phyloP scores from a whole-genome alignment of 2,888 invertebrate species.

The Sepioteuthis lessoniana region DNA sequence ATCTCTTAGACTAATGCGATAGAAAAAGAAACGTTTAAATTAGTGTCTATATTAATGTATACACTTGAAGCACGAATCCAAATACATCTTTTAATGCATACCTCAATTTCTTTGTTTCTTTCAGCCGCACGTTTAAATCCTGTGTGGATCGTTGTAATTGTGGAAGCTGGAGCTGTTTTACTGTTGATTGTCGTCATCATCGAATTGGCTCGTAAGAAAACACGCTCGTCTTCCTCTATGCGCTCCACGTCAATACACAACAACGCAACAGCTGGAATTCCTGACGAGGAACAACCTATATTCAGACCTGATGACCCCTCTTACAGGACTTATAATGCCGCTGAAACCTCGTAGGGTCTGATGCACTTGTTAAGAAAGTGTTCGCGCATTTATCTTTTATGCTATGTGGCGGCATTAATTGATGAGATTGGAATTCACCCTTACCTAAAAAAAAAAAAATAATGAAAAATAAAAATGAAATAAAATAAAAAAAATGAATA shows the following conservation, averaged over 20 bases:
- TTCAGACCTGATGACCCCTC: constrained; percentile 34
- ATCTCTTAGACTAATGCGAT: too few relatives aligned
- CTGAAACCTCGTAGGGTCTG: neutral
- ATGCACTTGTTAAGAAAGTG: neutral
- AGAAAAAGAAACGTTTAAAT: too few relatives aligned
- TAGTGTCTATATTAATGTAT: too few relatives aligned
- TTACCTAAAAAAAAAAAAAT: neutral
- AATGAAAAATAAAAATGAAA: too few relatives aligned
- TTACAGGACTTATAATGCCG: constrained; percentile 39
- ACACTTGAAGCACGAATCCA: too few relatives aligned
- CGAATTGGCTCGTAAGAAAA: neutral
- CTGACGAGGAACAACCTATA: constrained; percentile 42
- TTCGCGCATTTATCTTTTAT: neutral
- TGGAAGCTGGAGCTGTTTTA: constrained; percentile 25
- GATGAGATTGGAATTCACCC: neutral
- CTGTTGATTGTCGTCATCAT: constrained; percentile 35
- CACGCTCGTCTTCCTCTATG: too few relatives aligned
- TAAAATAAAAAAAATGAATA: too few relatives aligned
- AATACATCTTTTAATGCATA: neutral
- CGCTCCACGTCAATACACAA: neutral
- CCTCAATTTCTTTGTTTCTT: neutral
- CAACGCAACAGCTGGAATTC: neutral
- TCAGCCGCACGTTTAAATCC: neutral
- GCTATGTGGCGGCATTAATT: neutral
- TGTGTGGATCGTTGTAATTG: constrained; percentile 45